Evolutionary conservation across 2,888 invertebrate genomes (phyloP).

Genomic region (Philaethria dido): DNA sequence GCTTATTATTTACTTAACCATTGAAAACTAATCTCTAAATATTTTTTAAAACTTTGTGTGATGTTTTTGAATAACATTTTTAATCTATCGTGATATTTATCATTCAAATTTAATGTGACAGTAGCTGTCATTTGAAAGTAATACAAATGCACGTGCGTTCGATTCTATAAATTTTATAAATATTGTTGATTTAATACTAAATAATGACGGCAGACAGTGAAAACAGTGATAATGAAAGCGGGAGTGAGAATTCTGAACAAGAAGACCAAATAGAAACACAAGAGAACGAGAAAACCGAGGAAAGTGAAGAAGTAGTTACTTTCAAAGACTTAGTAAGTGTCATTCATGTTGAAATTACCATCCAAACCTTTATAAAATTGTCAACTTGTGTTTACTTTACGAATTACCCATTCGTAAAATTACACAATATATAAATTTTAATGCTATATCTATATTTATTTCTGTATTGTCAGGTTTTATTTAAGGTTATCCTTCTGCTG

Average conservation of each 20-base stretch:
- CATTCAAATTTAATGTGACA: background rate
- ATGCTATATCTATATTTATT: too few relatives aligned
- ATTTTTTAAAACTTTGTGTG: too few relatives aligned
- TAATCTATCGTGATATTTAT: too few relatives aligned
- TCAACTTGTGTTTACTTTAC: too few relatives aligned
- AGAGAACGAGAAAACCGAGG: slow-evolving; percentile 47
- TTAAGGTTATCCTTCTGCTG: slow-evolving; percentile 3
- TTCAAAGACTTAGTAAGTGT: slow-evolving; percentile 75
- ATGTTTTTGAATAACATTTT: too few relatives aligned
- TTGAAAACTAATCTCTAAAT: too few relatives aligned
- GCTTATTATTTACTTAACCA: too few relatives aligned
- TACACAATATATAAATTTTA: too few relatives aligned
- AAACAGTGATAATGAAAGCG: slow-evolving; percentile 55
- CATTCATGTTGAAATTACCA: slow-evolving; percentile 1
- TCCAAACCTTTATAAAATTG: too few relatives aligned
- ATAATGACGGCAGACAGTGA: slow-evolving; percentile 67
- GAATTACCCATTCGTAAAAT: too few relatives aligned
- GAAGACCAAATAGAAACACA: slow-evolving; percentile 44
- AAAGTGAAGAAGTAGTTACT: slow-evolving; percentile 64
- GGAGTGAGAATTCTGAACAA: slow-evolving; percentile 51
- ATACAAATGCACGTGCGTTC: slow-evolving; percentile 31
- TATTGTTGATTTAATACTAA: too few relatives aligned
- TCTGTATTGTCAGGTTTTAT: background rate
- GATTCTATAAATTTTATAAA: background rate
- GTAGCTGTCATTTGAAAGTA: slow-evolving; percentile 5